Percentiles rank a stretch among this genome's conserved stretches.
Evolutionary conservation across 2,797 vertebrate species (phyloP).

Genomic region (Danionella dracula): DNA sequence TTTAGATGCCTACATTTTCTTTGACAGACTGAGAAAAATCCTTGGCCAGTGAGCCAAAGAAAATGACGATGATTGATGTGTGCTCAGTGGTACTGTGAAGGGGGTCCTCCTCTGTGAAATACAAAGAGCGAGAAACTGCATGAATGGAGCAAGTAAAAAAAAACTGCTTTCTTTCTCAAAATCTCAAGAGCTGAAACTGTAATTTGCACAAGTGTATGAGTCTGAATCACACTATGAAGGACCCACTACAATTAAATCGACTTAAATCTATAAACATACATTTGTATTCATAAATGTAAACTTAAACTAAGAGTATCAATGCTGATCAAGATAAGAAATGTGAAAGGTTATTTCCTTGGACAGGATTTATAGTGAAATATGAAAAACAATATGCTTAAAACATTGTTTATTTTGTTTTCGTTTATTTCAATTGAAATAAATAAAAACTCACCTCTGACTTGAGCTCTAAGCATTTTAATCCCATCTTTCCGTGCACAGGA

Average conservation of each 20-base stretch:
- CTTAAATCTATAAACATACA: too few relatives aligned
- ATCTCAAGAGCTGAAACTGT: neutral
- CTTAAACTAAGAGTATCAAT: neutral
- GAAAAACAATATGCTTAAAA: neutral
- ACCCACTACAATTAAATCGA: neutral
- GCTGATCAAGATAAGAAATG: neutral
- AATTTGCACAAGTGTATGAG: neutral
- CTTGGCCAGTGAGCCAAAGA: constrained; percentile 60
- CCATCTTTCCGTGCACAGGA: constrained; percentile 36
- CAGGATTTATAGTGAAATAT: too few relatives aligned
- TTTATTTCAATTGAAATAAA: constrained; percentile 9
- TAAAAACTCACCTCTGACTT: constrained; percentile 63
- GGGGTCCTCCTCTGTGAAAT: constrained; percentile 55
- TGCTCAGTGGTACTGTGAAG: constrained; percentile 23
- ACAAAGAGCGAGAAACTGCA: constrained; percentile 15
- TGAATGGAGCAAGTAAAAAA: neutral
- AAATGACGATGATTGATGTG: constrained; percentile 58
- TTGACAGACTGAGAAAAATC: constrained; percentile 58
- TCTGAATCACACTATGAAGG: neutral
- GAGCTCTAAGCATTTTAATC: constrained; percentile 53
- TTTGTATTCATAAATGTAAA: too few relatives aligned
- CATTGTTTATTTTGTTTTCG: neutral
- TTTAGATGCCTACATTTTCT: constrained; percentile 55
- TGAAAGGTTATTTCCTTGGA: neutral
- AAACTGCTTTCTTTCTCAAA: neutral